Evolutionary conservation across 2,113 vertebrate genomes (phyloP).

Genomic region (Donacobius atricapilla): DNA sequence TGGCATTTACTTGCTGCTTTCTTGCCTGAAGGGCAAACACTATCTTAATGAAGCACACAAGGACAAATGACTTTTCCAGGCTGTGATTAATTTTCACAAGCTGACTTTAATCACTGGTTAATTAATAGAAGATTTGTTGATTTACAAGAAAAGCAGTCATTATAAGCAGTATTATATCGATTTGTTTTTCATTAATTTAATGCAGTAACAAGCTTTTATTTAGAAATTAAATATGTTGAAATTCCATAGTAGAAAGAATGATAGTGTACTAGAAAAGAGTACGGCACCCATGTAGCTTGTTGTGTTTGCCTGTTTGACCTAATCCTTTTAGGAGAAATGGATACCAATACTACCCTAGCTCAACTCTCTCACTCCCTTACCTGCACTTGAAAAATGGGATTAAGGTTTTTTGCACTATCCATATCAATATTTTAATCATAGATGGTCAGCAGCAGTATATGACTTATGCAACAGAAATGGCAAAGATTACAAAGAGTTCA

Average conservation of each 20-base stretch:
- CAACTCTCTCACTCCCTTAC: accelerated
- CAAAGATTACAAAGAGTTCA: background rate
- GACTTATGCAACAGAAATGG: background rate
- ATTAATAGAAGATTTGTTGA: constrained; percentile 87
- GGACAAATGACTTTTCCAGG: constrained; percentile 78
- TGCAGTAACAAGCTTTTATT: constrained; percentile 48
- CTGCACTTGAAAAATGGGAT: accelerated
- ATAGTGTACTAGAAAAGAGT: background rate
- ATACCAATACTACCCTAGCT: background rate
- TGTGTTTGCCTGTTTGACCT: background rate
- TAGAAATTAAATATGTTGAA: constrained; percentile 24
- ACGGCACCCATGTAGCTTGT: background rate
- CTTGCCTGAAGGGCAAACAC: constrained; percentile 70
- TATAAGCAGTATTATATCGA: constrained; percentile 77
- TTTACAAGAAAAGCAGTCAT: constrained; percentile 81
- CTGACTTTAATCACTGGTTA: constrained; percentile 87
- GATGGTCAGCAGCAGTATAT: background rate
- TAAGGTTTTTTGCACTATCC: background rate
- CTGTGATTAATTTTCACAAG: constrained; percentile 84
- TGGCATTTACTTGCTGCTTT: constrained; percentile 68
- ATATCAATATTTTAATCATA: background rate
- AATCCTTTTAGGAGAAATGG: background rate
- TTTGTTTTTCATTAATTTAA: constrained; percentile 68
- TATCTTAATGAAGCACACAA: constrained; percentile 77
- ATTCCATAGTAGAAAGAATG: background rate